Evolutionary conservation across 2,888 invertebrate species (phyloP), one percentile per base, ranked within the genome.

Genomic region (Thelaira solivaga): DNA sequence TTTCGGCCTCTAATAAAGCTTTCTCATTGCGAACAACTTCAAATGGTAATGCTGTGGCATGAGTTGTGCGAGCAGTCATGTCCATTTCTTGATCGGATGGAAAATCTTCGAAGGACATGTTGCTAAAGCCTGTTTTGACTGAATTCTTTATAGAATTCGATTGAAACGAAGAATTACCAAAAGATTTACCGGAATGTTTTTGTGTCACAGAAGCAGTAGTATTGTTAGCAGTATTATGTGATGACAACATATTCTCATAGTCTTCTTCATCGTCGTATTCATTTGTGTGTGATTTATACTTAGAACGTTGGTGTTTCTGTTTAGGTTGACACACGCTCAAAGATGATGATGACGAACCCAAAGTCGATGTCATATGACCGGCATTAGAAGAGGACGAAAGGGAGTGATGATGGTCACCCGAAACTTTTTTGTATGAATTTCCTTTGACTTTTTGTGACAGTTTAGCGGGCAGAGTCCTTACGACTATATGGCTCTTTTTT

Each of bases 71-170:
- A 4, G 22, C 43, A 53, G 53, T 53, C 4, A 29, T 18, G 82
- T 89, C 88, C 73, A 88, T 86, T 75, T 91, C 91, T 83, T 93
- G 93, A 83, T 93, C 93, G 24, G 92, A 92, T 2, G 93, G 92
- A 83, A 93, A 93, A 87, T 94, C 93, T 85, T 94, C 93, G 83
- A 94, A 94, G 84, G 93, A 94, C 92, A 94, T 92, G 82, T 94
- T 94, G 83, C 92, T 93, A 83, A 94, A 93, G 4, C 93, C 93
- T 7, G 91, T 91, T 78, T 90, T 90, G 24, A 85, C 84, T 1
- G 88, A 87, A 76, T 86, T 88, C 67, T 88, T 88, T 78, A 88
- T 88, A 18, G 87, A 87, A 74, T 89, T 88, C 4, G 89, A 89
- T 62, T 88, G 88, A 69, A 89, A 88, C 59, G 61, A 68, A 26